Conservation (phyloP, 2,797 vertebrate genomes). For the Danio choprae region DNA sequence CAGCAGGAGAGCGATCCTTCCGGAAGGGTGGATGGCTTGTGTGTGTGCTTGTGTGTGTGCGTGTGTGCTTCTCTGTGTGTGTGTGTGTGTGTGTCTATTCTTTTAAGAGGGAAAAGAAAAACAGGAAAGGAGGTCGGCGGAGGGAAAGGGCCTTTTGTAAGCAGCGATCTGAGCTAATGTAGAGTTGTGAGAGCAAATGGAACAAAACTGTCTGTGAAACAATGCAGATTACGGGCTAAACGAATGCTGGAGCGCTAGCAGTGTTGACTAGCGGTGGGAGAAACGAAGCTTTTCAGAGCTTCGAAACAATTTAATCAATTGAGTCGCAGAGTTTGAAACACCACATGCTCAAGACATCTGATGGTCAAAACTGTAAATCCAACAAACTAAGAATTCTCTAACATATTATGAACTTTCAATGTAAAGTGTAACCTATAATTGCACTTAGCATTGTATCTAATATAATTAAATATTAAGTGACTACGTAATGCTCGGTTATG, state of each 20-base stretch:
- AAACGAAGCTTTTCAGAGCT: no score
- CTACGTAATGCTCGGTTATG: no score
- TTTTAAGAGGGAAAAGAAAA: slow-evolving; percentile 46
- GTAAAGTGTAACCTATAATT: no score
- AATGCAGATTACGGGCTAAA: background rate
- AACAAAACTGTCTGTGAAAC: slow-evolving; percentile 4
- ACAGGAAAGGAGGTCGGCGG: slow-evolving; percentile 47
- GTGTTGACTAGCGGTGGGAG: background rate
- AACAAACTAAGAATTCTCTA: no score
- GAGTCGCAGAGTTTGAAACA: no score
- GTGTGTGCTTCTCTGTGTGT: slow-evolving; percentile 8
- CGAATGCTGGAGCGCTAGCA: slow-evolving; percentile 5
- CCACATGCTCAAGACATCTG: no score
- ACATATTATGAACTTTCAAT: no score
- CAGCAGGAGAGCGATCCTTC: slow-evolving; percentile 60
- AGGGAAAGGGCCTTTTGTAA: slow-evolving; percentile 40
- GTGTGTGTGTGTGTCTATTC: slow-evolving; percentile 44
- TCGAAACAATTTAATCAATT: no score
- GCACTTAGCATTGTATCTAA: no score
- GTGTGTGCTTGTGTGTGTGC: slow-evolving; percentile 16
- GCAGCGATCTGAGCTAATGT: slow-evolving; percentile 12
- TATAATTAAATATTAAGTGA: no score
- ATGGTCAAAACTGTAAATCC: no score
- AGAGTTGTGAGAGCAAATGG: background rate
- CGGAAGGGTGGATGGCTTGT: slow-evolving; percentile 64